These are phyloP conservation scores for Amyelois transitella DNA, from an alignment of 1,140 invertebrate genomes.

Conservation along the genomic window DNA sequence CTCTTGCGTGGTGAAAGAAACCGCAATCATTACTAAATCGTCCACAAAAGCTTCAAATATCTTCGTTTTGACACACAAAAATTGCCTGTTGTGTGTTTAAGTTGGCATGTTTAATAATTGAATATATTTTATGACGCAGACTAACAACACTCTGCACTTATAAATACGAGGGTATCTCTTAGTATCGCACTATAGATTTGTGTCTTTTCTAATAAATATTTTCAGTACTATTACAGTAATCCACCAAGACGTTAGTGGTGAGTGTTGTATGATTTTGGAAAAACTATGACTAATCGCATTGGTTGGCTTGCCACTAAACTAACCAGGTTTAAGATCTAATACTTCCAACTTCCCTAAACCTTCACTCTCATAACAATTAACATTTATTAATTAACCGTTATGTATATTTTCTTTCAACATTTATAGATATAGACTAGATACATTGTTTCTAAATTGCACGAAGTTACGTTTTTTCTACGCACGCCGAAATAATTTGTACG, in stretches of 20 bases:
- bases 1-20: slow-evolving; percentile 14
- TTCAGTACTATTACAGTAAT: slow-evolving; percentile 68
- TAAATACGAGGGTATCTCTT: slow-evolving; percentile 38
- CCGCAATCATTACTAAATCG: slow-evolving; percentile 16
- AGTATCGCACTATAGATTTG: slow-evolving; percentile 61
- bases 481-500: background rate
- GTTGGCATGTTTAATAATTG: slow-evolving; percentile 51
- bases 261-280: slow-evolving; percentile 68
- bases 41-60: slow-evolving; percentile 41
- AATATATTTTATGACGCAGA: slow-evolving; percentile 47
- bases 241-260: slow-evolving; percentile 66
- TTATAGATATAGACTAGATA: background rate
- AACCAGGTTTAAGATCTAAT: slow-evolving; percentile 21
- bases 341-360: background rate
- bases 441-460: slow-evolving; percentile 3
- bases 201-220: slow-evolving; percentile 54
- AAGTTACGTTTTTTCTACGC: background rate
- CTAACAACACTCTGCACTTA: slow-evolving; percentile 68
- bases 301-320: slow-evolving; percentile 46
- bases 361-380: background rate
- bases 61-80: slow-evolving; percentile 62
- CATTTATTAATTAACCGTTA: background rate
- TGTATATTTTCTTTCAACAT: background rate
- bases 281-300: slow-evolving; percentile 47
- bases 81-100: slow-evolving; percentile 53